phyloP scores from a whole-genome alignment of 1,140 invertebrate species.

The Zaprionus vittiger region DNA sequence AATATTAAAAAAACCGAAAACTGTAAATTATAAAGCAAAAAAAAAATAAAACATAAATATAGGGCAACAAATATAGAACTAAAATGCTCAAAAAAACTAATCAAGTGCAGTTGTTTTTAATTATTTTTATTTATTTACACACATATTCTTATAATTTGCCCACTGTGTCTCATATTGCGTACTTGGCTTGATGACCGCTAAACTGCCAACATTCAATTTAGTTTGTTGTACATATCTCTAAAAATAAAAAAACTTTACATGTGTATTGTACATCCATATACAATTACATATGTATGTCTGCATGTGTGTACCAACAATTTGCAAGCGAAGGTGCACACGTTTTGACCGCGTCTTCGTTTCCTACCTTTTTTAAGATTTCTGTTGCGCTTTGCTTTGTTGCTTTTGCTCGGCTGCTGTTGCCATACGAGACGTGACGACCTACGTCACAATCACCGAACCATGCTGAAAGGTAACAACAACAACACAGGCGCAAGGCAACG shows the following conservation, averaged over 20 bases:
- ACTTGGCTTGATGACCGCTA: conserved; percentile 34
- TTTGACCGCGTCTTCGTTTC: conserved; percentile 23
- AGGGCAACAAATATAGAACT: conserved; percentile 28
- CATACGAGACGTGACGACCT: conserved; percentile 19
- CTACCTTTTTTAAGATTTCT: conserved; percentile 15
- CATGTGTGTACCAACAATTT: conserved; percentile 10
- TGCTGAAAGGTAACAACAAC: conserved; percentile 25
- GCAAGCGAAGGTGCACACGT: conserved; percentile 16
- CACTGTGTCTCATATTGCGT: background rate
- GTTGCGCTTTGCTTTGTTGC: conserved; percentile 36
- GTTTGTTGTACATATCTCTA: conserved; percentile 7
- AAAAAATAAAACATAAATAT: conserved; percentile 25
- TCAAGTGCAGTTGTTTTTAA: background rate
- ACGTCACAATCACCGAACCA: conserved; percentile 29
- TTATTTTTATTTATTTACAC: conserved; percentile 6
- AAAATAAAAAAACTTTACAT: conserved; percentile 16
- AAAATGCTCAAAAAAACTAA: conserved; percentile 26
- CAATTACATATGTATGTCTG: background rate
- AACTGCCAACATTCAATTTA: conserved; percentile 26
- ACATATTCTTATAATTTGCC: too few species aligned
- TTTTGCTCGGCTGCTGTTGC: conserved; percentile 44
- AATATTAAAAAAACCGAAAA: background rate
- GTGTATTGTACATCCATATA: background rate
- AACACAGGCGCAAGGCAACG: background rate
- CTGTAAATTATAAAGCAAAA: conserved; percentile 50